Evolutionary conservation across 2,888 invertebrate genomes (phyloP).

Genomic region (Helobdella robusta): DNA sequence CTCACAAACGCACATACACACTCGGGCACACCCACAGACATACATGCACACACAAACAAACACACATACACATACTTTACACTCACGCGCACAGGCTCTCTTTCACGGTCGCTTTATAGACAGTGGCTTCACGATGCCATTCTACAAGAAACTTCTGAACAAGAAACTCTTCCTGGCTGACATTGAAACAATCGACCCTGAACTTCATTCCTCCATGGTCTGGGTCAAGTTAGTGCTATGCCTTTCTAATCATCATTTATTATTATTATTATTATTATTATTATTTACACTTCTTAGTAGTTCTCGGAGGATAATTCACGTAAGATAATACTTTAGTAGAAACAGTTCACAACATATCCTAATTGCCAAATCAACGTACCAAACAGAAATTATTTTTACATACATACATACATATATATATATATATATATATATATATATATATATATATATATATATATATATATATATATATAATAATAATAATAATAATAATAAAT

Average conservation of each 20-base stretch:
- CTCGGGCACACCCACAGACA: neutral
- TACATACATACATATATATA: neutral
- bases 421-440: constrained; percentile 9
- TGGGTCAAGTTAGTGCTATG: constrained; percentile 53
- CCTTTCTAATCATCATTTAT: neutral
- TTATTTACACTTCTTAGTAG: too few species aligned
- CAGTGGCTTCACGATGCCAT: constrained; percentile 97
- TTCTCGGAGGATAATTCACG: too few species aligned
- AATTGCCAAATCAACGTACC: too few species aligned
- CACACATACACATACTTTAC: neutral
- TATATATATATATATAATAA: neutral
- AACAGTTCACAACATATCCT: too few species aligned
- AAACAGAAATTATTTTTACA: neutral
- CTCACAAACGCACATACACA: neutral
- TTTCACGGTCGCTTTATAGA: constrained; percentile 99
- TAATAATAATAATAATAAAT: neutral
- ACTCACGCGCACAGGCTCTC: too few species aligned
- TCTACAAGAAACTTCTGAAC: constrained; percentile 96
- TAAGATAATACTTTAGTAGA: too few species aligned
- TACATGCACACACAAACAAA: neutral
- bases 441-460: neutral
- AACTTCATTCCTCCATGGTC: constrained; percentile 93
- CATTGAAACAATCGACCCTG: constrained; percentile 95
- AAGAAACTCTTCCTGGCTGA: constrained; percentile 95
- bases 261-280: too few species aligned